phyloP scores from a whole-genome alignment of 2,888 invertebrate genomes.

The Cephus pulcher region DNA sequence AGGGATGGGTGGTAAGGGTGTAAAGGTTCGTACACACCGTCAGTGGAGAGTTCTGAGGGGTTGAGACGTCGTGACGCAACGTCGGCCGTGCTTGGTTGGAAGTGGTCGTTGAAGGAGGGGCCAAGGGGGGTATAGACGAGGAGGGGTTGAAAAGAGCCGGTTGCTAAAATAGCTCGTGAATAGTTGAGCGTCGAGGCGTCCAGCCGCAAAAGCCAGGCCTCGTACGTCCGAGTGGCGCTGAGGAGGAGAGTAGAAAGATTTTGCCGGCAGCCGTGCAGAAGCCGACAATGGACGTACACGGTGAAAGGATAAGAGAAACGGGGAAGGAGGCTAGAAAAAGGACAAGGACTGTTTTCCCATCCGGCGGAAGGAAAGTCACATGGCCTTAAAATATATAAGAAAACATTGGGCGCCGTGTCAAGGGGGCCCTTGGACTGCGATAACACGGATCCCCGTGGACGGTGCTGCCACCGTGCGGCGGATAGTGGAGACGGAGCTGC shows the following conservation, averaged over 20 bases:
- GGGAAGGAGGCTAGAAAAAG: neutral
- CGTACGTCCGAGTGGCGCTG: neutral
- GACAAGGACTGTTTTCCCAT: neutral
- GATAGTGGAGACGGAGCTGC: neutral
- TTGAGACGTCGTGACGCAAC: neutral
- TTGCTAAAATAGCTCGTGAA: conserved; percentile 1
- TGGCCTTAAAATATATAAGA: neutral
- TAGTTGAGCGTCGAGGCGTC: neutral
- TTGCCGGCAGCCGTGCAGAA: neutral
- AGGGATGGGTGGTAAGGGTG: neutral
- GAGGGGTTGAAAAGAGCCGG: neutral
- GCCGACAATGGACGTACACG: neutral
- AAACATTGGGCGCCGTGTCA: neutral
- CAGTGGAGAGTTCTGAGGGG: neutral
- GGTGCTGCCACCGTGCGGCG: neutral
- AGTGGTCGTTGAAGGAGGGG: neutral
- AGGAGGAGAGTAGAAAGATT: neutral
- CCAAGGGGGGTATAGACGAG: neutral
- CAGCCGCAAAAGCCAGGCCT: neutral
- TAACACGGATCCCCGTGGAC: neutral
- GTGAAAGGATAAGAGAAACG: neutral
- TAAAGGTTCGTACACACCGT: neutral
- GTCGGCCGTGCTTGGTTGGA: neutral
- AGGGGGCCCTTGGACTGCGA: neutral
- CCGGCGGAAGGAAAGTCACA: neutral